phyloP scores from a whole-genome alignment of 2,113 vertebrate genomes.

The Tragelaphus imberbis region DNA sequence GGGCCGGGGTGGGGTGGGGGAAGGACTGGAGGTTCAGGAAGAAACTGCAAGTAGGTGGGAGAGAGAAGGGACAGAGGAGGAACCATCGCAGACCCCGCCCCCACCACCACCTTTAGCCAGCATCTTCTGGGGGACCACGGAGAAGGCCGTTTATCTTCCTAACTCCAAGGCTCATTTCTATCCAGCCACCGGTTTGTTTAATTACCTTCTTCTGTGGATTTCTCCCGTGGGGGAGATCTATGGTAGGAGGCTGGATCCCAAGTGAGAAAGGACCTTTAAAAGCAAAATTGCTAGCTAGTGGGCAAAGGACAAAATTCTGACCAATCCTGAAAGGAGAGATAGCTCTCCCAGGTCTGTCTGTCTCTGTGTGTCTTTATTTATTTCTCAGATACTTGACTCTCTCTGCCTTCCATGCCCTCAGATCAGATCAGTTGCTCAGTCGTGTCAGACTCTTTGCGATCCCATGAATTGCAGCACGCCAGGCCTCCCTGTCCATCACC shows the following conservation, averaged over 20 bases:
- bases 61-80: not conserved
- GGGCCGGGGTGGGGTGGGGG: not conserved
- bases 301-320: not conserved
- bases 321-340: not conserved
- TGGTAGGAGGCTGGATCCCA: not conserved
- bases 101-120: accelerated
- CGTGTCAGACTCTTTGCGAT: not conserved
- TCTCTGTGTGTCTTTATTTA: not conserved
- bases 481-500: not conserved
- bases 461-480: not conserved
- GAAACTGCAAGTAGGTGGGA: not conserved
- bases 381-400: not conserved
- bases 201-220: not conserved
- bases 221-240: not conserved
- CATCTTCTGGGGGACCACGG: not conserved
- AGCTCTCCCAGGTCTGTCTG: not conserved
- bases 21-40: not conserved
- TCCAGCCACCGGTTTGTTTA: not conserved
- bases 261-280: not conserved
- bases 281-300: not conserved
- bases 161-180: conserved; percentile 43
- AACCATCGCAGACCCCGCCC: not conserved
- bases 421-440: not conserved
- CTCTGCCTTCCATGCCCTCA: not conserved
- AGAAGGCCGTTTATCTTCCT: conserved; percentile 25